These are phyloP conservation scores for Parelbella ahira DNA, from an alignment of 2,888 invertebrate species.

Conservation along the genomic window DNA sequence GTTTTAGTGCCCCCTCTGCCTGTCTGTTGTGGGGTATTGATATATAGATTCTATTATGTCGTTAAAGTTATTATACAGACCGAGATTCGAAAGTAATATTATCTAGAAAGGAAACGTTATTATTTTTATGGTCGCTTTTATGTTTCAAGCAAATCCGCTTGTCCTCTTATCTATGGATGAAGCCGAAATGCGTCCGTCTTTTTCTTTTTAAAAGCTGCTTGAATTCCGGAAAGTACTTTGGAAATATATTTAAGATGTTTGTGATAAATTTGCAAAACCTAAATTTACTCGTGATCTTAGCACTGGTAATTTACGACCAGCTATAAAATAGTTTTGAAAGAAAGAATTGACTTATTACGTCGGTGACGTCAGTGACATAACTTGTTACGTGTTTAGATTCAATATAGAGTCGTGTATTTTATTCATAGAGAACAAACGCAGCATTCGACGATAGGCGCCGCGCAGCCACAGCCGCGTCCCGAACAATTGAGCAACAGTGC, in stretches of 20 bases:
- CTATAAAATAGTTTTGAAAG: no score
- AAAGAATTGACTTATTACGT: no score
- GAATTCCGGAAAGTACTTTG: no score
- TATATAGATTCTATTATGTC: constrained; percentile 34
- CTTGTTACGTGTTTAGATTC: constrained; percentile 23
- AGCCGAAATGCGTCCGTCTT: no score
- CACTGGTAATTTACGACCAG: no score
- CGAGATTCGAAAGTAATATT: neutral
- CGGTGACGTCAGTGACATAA: constrained; percentile 5
- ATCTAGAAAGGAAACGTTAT: neutral
- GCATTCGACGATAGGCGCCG: constrained; percentile 8
- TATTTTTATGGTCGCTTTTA: constrained; percentile 5
- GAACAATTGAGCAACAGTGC: constrained; percentile 14
- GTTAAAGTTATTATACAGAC: constrained; percentile 13
- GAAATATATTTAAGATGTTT: no score
- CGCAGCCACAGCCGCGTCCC: neutral
- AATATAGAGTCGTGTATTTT: constrained; percentile 21
- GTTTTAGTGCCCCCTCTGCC: constrained; percentile 56
- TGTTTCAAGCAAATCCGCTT: neutral
- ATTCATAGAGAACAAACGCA: constrained; percentile 19
- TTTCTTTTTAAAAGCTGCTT: no score
- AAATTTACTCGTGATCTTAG: no score
- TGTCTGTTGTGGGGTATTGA: constrained; percentile 41
- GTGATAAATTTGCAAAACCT: no score
- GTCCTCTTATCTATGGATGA: neutral